Evolutionary conservation across 1,140 invertebrate species (phyloP), one percentile per base, ranked within the genome.

Genomic region (Achroia grisella): DNA sequence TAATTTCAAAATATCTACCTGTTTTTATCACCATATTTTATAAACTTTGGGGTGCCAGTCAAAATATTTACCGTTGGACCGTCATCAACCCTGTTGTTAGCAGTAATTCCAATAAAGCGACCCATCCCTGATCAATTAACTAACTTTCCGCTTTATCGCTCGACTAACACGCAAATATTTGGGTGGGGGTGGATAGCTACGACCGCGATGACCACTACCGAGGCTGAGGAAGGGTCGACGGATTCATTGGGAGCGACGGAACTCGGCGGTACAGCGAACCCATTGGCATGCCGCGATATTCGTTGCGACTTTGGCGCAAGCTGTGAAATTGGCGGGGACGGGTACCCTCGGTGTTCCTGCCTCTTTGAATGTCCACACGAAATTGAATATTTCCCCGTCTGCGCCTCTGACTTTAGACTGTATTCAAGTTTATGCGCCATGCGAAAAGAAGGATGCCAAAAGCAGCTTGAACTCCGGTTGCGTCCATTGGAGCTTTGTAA

Each of bases 341-440:
- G 89, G 15, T 93, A 91, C 69, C 93, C 93, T 0, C 87, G 93
- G 30, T 94, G 93, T 75, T 92, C 91, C 39, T 94, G 93, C 69
- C 88, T 90, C 42, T 93, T 94, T 67, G 90, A 93, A 70, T 93
- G 92, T 63, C 88, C 86, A 10, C 77, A 72, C 43, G 76, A 81
- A 74, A 73, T 89, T 84, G 77, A 91, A 88, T 81, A 88, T 87
- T 79, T 88, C 75, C 90, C 91, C 0, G 92, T 97, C 12, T 97
- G 95, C 74, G 94, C 93, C 1, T 95, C 92, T 29, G 94, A 98
- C 78, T 89, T 93, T 42, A 88, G 89, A 47, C 90, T 93, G 30
- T 97, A 97, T 68, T 86, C 91, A 3, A 95, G 93, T 49, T 88
- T 94, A 45, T 97, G 95, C 72, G 91, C 92, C 10, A 94, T 97